phyloP scores from a whole-genome alignment of 1,140 invertebrate species.

The Bradynema listronoti region DNA sequence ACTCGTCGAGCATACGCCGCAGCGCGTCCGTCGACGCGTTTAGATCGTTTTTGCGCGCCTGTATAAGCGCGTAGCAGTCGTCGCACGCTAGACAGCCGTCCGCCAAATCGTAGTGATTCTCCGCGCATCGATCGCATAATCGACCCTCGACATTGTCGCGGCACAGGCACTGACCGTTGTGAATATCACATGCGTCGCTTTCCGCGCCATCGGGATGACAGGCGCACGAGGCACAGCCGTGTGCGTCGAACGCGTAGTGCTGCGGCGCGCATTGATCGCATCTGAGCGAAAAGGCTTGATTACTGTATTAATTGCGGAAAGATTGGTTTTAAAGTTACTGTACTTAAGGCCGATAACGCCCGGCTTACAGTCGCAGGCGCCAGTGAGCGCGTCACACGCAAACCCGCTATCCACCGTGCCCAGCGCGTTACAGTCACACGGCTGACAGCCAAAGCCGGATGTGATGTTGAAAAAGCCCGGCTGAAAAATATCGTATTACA shows the following conservation, averaged over 20 bases:
- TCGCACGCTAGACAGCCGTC: slow-evolving; percentile 37
- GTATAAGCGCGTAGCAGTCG: slow-evolving; percentile 42
- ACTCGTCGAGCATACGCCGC: slow-evolving; percentile 40
- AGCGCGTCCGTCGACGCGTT: slow-evolving; percentile 29
- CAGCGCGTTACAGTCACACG: slow-evolving; percentile 76
- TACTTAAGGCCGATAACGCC: slow-evolving; percentile 66
- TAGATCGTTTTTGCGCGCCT: slow-evolving; percentile 19
- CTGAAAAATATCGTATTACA: slow-evolving; percentile 29
- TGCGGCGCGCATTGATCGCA: slow-evolving; percentile 77
- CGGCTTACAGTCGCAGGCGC: slow-evolving; percentile 70
- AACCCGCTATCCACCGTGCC: slow-evolving; percentile 69
- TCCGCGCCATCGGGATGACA: slow-evolving; percentile 47
- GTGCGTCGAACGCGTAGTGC: slow-evolving; percentile 78
- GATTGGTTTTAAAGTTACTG: neutral
- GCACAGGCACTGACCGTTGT: slow-evolving; percentile 70
- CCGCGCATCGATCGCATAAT: slow-evolving; percentile 78
- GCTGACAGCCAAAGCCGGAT: slow-evolving; percentile 67
- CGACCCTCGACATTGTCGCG: slow-evolving; percentile 88
- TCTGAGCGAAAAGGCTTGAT: slow-evolving; percentile 63
- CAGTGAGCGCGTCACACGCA: slow-evolving; percentile 72
- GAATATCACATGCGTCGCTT: slow-evolving; percentile 43
- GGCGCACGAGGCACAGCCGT: slow-evolving; percentile 58
- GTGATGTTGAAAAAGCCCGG: slow-evolving; percentile 71
- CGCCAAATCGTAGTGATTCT: slow-evolving; percentile 34
- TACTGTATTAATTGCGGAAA: neutral